Conservation (phyloP, 1,140 invertebrate genomes). For the Glossosoma conforme region DNA sequence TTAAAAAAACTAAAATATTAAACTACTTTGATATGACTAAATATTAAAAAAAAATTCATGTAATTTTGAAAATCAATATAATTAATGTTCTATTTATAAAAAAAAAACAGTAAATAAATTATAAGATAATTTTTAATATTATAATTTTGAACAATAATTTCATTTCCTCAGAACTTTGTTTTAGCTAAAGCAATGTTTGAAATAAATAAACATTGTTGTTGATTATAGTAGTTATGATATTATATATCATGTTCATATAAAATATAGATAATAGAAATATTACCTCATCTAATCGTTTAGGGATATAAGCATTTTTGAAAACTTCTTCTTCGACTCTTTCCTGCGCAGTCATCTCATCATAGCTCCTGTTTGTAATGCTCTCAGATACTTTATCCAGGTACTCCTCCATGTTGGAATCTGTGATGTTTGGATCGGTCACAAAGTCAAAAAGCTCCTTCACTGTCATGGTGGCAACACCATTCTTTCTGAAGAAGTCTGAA, state of each 20-base stretch:
- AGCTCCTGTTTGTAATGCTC: conserved; percentile 54
- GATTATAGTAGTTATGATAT: no score
- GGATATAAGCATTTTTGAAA: conserved; percentile 93
- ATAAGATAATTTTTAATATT: no score
- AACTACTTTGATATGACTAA: conserved; percentile 6
- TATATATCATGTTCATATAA: conserved; percentile 7
- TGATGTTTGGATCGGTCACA: conserved; percentile 85
- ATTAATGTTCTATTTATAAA: background rate
- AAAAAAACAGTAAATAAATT: background rate
- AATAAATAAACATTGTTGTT: background rate
- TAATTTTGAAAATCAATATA: background rate
- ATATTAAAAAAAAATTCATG: conserved; percentile 6
- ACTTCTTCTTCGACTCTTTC: conserved; percentile 81
- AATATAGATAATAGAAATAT: conserved; percentile 16
- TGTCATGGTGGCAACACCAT: conserved; percentile 82
- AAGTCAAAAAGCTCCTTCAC: conserved; percentile 94
- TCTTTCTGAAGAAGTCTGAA: conserved; percentile 87
- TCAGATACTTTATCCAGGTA: conserved; percentile 70
- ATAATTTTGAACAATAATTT: no score
- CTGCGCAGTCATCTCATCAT: conserved; percentile 60
- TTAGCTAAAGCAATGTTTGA: no score
- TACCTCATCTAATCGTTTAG: conserved; percentile 88
- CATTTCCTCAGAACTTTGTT: no score
- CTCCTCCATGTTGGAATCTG: conserved; percentile 74
- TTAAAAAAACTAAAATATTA: conserved; percentile 24